Evolutionary conservation across 2,113 vertebrate genomes (phyloP), one percentile per base, ranked within the genome.

Genomic region (Choloepus hoffmanni): DNA sequence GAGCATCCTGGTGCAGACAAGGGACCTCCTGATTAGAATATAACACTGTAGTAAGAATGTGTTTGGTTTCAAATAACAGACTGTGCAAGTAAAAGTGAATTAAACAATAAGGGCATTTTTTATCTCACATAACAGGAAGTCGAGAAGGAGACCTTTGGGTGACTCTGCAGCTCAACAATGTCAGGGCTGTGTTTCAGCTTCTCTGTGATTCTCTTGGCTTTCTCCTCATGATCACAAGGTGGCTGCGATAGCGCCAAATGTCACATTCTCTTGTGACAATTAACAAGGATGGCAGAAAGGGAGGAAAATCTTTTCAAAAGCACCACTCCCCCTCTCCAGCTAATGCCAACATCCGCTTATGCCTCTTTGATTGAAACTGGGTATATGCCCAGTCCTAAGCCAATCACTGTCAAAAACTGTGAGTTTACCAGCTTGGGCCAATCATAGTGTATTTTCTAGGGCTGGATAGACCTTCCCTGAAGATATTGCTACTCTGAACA

Each of bases 181-280:
- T 45, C 67, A 76, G 43, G 45, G 67, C 67, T 83, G 68, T 82
- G 50, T 86, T 43, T 67, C 18, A 53, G 33, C 53, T 53, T 68
- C 60, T 50, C 68, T 82, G 30, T 82, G 43, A 93, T 50, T 58
- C 45, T 87, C 87, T 77, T 33, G 63, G 83, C 60, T 93, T 68
- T 45, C n/a, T 23, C 24, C 13, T 87, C 68, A 12, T 45, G 86
- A 48, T 74, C 81, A 53, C 95, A 76, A 40, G 23, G 43, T 76
- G 53, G 74, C 63, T 79, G 63, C 72, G 9, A 9, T 18, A 67
- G 58, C 0, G 0, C 55, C 88, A 78, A 62, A 33, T 30, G 21
- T 62, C n/a, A 28, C 40, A 21, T 6, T 14, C 14, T 15, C 50
- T 18, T 62, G 40, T 89, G 78, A 83, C 78, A 81, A 78, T 74